phyloP scores from a whole-genome alignment of 1,140 invertebrate species.

The Megathymus violae region DNA sequence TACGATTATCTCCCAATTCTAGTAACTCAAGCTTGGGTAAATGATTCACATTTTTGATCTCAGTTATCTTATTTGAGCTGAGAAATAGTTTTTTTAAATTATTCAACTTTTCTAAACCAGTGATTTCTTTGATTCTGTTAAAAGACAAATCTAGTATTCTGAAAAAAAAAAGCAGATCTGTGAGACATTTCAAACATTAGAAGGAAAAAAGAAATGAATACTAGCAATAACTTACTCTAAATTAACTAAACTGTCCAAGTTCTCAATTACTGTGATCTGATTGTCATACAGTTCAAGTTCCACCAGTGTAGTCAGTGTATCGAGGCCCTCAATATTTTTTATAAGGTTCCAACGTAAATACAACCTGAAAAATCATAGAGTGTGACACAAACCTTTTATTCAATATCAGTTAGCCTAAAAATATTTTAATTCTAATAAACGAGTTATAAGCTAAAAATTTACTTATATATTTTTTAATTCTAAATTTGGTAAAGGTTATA shows the following conservation, averaged over 20 bases:
- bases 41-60: conserved; percentile 96
- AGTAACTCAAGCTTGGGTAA: conserved; percentile 92
- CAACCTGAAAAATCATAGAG: conserved; percentile 75
- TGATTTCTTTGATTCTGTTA: conserved; percentile 96
- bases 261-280: conserved; percentile 95
- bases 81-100: conserved; percentile 96
- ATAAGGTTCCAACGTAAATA: conserved; percentile 97
- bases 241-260: conserved; percentile 93
- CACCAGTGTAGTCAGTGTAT: conserved; percentile 88
- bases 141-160: conserved; percentile 98
- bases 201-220: too few relatives aligned
- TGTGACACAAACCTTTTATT: too few relatives aligned
- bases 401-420: too few relatives aligned
- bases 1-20: conserved; percentile 98
- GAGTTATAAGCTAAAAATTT: too few relatives aligned
- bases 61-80: conserved; percentile 95
- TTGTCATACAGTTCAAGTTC: conserved; percentile 99
- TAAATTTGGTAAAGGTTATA: too few relatives aligned
- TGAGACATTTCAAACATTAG: too few relatives aligned
- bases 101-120: conserved; percentile 91
- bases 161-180: conserved; percentile 51
- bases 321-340: conserved; percentile 96
- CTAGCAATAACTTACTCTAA: conserved; percentile 90
- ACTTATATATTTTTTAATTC: too few relatives aligned
- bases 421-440: too few relatives aligned